These are phyloP conservation scores for Melanerpes formicivorus DNA, from an alignment of 2,113 vertebrate genomes.

Conservation along the genomic window DNA sequence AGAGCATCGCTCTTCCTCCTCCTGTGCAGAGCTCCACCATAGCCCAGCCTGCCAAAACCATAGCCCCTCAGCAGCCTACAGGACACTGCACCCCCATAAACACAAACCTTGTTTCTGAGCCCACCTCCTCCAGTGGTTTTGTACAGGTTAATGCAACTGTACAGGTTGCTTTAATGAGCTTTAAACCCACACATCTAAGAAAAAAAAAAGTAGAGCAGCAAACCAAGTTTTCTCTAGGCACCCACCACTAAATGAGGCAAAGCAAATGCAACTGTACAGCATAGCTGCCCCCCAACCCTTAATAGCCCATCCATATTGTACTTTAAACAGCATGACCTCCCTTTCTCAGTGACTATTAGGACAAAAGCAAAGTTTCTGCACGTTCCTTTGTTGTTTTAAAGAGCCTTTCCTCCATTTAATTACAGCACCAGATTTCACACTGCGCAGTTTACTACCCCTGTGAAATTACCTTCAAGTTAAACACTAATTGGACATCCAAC, in stretches of 20 bases:
- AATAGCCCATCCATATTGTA: constrained; percentile 70
- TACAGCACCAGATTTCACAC: constrained; percentile 43
- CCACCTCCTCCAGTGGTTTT: neutral
- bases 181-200: neutral
- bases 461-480: constrained; percentile 73
- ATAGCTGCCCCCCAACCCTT: neutral
- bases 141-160: neutral
- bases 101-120: rapidly evolving
- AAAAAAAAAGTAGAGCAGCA: neutral
- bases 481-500: constrained; percentile 71
- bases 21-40: neutral
- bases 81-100: neutral
- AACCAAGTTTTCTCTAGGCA: constrained; percentile 38
- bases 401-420: constrained; percentile 66
- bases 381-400: constrained; percentile 67
- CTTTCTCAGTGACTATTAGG: constrained; percentile 48
- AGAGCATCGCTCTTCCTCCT: neutral
- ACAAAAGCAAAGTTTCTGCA: constrained; percentile 64
- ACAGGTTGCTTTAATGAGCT: neutral
- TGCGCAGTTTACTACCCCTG: constrained; percentile 56
- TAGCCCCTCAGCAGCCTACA: neutral
- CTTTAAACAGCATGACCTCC: constrained; percentile 69
- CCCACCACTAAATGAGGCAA: constrained; percentile 36
- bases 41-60: neutral
- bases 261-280: constrained; percentile 22